Evolutionary conservation across 1,140 invertebrate genomes (phyloP).

Genomic region (Trichonephila clavipes): DNA sequence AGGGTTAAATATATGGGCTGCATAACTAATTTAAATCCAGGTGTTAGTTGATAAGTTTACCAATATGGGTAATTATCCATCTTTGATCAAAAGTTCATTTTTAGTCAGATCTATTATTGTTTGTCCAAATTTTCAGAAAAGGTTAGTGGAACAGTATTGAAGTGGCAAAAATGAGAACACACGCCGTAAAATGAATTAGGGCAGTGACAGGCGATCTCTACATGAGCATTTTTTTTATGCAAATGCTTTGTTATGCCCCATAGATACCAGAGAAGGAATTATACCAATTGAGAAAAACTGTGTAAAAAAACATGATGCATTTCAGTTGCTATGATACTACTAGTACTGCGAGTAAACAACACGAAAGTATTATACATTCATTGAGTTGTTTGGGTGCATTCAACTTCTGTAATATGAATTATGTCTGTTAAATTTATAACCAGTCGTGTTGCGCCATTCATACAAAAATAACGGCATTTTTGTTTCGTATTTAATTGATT

Average conservation of each 20-base stretch:
- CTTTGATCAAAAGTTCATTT: no score
- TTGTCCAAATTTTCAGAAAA: no score
- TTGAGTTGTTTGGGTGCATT: neutral
- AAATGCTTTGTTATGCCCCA: neutral
- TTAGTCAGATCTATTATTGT: no score
- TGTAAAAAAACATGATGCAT: constrained; percentile 4
- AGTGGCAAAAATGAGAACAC: neutral
- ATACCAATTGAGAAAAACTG: neutral
- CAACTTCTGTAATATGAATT: neutral
- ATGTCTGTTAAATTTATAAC: neutral
- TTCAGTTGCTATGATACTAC: constrained; percentile 19
- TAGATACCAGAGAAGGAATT: neutral
- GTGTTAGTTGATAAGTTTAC: no score
- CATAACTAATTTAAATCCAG: no score
- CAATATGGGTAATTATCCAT: no score
- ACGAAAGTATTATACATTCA: neutral
- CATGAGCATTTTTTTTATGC: no score
- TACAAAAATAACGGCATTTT: no score
- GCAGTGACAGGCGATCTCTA: neutral
- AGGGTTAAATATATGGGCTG: no score
- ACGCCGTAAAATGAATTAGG: neutral
- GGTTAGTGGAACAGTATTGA: neutral
- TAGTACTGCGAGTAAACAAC: neutral
- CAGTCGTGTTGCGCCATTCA: no score
- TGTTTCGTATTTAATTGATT: no score